These are phyloP conservation scores for Myzus persicae DNA, from an alignment of 1,140 invertebrate species.

Conservation along the genomic window DNA sequence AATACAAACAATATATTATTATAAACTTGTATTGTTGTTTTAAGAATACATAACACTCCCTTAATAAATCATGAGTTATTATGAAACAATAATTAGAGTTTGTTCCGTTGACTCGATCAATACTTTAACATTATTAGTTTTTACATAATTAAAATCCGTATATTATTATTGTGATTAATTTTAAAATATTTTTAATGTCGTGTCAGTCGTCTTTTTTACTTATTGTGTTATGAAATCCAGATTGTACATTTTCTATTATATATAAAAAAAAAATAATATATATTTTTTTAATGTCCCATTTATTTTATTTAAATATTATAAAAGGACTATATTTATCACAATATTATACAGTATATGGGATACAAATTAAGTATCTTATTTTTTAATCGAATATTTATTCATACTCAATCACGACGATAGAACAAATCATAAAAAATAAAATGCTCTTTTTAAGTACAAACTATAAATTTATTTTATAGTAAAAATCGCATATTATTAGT, in stretches of 20 bases:
- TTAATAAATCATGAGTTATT: slow-evolving; percentile 4
- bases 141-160: not conserved
- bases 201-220: no score
- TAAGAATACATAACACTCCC: not conserved
- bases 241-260: no score
- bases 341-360: no score
- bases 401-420: no score
- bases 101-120: not conserved
- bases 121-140: not conserved
- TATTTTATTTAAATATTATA: not conserved
- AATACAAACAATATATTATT: not conserved
- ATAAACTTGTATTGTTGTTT: not conserved
- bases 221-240: no score
- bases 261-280: no score
- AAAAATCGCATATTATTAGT: not conserved
- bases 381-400: no score
- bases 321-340: not conserved
- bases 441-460: not conserved
- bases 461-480: not conserved
- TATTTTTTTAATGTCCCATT: no score
- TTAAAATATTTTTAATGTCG: not conserved
- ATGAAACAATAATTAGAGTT: not conserved
- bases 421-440: not conserved
- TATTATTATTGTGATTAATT: not conserved
- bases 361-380: no score